These are phyloP conservation scores for Girardinus metallicus DNA, from an alignment of 2,797 vertebrate species.

Conservation along the genomic window DNA sequence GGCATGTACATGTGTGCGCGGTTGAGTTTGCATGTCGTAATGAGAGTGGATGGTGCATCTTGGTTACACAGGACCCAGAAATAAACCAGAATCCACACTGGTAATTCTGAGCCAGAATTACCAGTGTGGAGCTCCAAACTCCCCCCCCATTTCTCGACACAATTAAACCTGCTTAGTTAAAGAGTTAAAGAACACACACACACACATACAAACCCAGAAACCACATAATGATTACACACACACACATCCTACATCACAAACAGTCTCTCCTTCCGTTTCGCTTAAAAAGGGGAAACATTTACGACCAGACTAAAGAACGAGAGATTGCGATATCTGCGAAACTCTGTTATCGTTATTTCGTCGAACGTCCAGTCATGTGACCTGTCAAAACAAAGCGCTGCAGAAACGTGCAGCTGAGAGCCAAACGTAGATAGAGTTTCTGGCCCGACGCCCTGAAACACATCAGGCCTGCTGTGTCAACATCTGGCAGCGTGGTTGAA, in stretches of 20 bases:
- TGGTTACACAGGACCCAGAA: constrained; percentile 44
- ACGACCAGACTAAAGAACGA: background rate
- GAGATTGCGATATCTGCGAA: constrained; percentile 7
- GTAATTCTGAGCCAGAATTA: constrained; percentile 54
- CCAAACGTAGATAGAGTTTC: constrained; percentile 23
- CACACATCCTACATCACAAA: constrained; percentile 18
- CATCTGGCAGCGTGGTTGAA: constrained; percentile 29
- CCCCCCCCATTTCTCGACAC: constrained; percentile 36
- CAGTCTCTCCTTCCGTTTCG: background rate
- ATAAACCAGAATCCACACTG: constrained; percentile 63
- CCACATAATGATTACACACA: constrained; percentile 17
- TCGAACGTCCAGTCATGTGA: constrained; percentile 42
- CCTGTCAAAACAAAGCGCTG: constrained; percentile 47
- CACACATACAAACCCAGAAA: constrained; percentile 24
- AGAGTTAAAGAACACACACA: constrained; percentile 12
- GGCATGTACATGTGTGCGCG: constrained; percentile 22
- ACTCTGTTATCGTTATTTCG: constrained; percentile 1
- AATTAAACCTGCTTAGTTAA: constrained; percentile 40
- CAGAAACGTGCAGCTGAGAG: constrained; percentile 33
- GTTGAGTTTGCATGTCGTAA: constrained; percentile 35
- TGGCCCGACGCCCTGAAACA: constrained; percentile 36
- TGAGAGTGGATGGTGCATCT: constrained; percentile 45
- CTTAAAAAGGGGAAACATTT: constrained; percentile 54
- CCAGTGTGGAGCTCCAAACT: constrained; percentile 40
- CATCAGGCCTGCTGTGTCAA: constrained; percentile 26